These are phyloP conservation scores for Arion vulgaris DNA, from an alignment of 1,140 invertebrate species.

Conservation along the genomic window DNA sequence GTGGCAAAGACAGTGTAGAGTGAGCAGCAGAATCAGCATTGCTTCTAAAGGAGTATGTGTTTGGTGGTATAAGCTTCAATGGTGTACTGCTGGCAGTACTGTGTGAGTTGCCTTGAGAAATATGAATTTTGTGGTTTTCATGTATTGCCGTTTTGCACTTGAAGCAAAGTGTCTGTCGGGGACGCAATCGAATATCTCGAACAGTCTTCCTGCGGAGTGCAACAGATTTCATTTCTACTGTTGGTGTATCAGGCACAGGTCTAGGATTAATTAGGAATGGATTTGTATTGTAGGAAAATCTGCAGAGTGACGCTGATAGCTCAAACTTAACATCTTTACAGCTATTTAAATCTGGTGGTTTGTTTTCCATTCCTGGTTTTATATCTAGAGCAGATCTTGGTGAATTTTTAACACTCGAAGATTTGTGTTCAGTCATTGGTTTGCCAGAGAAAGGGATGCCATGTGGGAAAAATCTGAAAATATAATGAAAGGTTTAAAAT, in stretches of 20 bases:
- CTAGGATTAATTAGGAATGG: constrained; percentile 32
- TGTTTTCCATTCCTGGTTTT: constrained; percentile 25
- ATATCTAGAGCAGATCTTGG: constrained; percentile 16
- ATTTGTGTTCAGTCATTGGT: neutral
- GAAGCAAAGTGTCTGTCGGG: constrained; percentile 30
- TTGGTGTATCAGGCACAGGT: constrained; percentile 20
- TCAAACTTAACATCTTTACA: constrained; percentile 25
- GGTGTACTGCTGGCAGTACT: neutral
- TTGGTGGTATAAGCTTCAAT: constrained; percentile 5
- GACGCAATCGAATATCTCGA: constrained; percentile 32
- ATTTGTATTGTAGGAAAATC: constrained; percentile 34
- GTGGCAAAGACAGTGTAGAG: neutral
- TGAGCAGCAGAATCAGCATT: neutral
- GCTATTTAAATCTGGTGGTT: constrained; percentile 10
- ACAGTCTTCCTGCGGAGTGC: constrained; percentile 18
- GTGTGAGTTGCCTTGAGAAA: neutral
- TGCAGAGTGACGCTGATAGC: constrained; percentile 9
- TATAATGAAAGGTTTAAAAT: neutral
- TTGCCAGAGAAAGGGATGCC: constrained; percentile 24
- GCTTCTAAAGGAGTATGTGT: neutral
- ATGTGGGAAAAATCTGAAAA: constrained; percentile 31
- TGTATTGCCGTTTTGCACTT: constrained; percentile 34
- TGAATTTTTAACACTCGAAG: neutral
- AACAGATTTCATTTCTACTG: constrained; percentile 36
- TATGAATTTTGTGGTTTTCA: neutral